Base-by-base conservation (phyloP, 2,797 vertebrate species). In the Gambelia wislizenii region DNA sequence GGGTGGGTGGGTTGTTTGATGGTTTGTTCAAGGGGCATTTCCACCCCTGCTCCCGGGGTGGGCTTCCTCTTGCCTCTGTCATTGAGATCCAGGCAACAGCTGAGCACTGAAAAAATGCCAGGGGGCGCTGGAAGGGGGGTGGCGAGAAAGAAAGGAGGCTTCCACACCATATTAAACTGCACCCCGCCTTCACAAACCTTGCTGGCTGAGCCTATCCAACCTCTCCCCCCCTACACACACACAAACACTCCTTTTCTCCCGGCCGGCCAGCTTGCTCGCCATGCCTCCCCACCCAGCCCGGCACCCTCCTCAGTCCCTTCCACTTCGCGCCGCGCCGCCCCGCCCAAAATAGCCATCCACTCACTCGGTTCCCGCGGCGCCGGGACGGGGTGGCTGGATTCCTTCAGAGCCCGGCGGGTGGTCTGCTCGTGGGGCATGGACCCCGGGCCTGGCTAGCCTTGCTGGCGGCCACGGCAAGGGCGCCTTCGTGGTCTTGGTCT, bases 211-310 rank as follows among this genome's bases (percentile, higher is more conserved):
- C n/a, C n/a, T n/a, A n/a, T 36, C 67, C 52, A 1, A 30, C 30
- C 25, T 56, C 0, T 52, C 59, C 25, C 20, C 54, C n/a, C 59
- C 69, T 10, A 9, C 8, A 5, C 64, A n/a, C n/a, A n/a, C n/a
- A n/a, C n/a, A n/a, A n/a, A n/a, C 9, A 2, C 0, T 27, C 27
- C n/a, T 13, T 8, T 13, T 44, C 18, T 22, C 1, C 47, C 13
- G 49, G 49, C 10, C 47, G 47, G 47, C 12, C 49, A 10, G 12
- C 6, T 49, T 1, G 12, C 69, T 36, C 22, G 18, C 20, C n/a
- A 39, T 59, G 61, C 20, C 83, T 59, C 59, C 2, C 39, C 59
- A 20, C 12, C 6, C 49, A n/a, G n/a, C n/a, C n/a, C n/a, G n/a
- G n/a, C 0, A 18, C 52, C 3, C 5, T 3, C 33, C 49, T 7